Evolutionary conservation across 2,888 invertebrate species (phyloP), one percentile per base, ranked within the genome.

Genomic region (Ectemnius continuus): DNA sequence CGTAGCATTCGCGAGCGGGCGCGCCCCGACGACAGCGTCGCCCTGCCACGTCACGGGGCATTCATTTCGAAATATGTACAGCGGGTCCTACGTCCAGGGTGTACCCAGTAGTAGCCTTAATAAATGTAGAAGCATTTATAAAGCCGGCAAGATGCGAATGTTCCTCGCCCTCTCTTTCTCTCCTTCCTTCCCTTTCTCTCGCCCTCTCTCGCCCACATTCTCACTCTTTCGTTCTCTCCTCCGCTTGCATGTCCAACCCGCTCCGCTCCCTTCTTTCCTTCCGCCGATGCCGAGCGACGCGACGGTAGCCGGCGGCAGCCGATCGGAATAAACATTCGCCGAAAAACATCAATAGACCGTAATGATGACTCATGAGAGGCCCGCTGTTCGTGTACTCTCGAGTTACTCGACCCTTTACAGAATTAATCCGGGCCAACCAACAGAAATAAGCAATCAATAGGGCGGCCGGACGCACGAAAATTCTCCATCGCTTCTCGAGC

Each of bases 51-150:
- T 88, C 87, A 87, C 84, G 87, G 84, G 85, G 87, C 88, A 90
- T 89, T 88, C 89, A 88, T 89, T 86, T 88, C 87, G 83, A 87
- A 89, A 88, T 88, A 87, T 87, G 84, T 83, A 83, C 82, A 74
- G 78, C 20, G 71, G 71, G 36, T 36, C 36, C 36, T 76, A 73
- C 80, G 81, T 80, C 80, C 80, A 80, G 75, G 82, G 79, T 78
- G 82, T 80, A 81, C 81, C 84, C 81, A 87, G 84, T 36, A 88
- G 86, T 87, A 85, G 88, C 86, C 87, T 89, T 89, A 88, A 91
- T 88, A 91, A 90, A 91, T 91, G 89, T 88, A 85, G 83, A 83
- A 80, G 84, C 88, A 89, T 89, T 91, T 90, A 88, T 88, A 87
- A 88, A 86, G 80, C 76, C 84, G 70, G 82, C 80, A 84, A 85